Evolutionary conservation across 2,888 invertebrate species (phyloP).

Genomic region (Zygothrica quintamaculata): DNA sequence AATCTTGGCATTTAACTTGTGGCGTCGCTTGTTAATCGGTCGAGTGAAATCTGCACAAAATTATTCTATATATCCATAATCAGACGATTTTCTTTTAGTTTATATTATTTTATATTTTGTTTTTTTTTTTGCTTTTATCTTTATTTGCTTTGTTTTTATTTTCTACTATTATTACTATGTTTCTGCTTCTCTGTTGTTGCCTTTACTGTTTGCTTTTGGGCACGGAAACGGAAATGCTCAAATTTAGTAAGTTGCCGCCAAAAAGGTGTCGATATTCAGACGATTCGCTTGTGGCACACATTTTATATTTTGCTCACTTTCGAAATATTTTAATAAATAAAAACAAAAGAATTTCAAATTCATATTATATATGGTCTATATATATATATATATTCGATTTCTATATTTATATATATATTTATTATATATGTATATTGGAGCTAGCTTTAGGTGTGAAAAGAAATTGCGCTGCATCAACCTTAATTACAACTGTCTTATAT

Average conservation of each 20-base stretch:
- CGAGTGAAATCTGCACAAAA: slow-evolving; percentile 59
- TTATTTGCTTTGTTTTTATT: slow-evolving; percentile 14
- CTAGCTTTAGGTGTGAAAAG: too few relatives aligned
- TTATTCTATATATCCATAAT: slow-evolving; percentile 50
- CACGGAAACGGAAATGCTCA: slow-evolving; percentile 73
- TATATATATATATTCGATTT: too few relatives aligned
- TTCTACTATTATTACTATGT: slow-evolving; percentile 15
- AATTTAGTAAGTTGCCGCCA: slow-evolving; percentile 48
- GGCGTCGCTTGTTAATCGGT: slow-evolving; percentile 25
- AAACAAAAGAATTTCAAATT: too few relatives aligned
- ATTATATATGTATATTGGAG: too few relatives aligned
- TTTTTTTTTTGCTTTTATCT: too few relatives aligned
- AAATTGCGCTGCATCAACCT: slow-evolving; percentile 33
- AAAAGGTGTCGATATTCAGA: slow-evolving; percentile 59
- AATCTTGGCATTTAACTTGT: slow-evolving; percentile 70
- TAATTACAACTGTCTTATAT: too few relatives aligned
- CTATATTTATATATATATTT: too few relatives aligned
- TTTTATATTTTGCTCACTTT: slow-evolving; percentile 36
- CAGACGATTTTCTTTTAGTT: slow-evolving; percentile 16
- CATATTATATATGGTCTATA: too few relatives aligned
- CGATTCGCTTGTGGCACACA: slow-evolving; percentile 37
- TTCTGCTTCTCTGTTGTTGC: slow-evolving; percentile 22
- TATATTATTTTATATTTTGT: too few relatives aligned
- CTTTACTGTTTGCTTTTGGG: slow-evolving; percentile 31
- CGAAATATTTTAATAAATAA: too few relatives aligned